Percentiles rank a stretch among this genome's conserved stretches.
Evolutionary conservation across 2,113 vertebrate species (phyloP).

Genomic region (Anser cygnoides): DNA sequence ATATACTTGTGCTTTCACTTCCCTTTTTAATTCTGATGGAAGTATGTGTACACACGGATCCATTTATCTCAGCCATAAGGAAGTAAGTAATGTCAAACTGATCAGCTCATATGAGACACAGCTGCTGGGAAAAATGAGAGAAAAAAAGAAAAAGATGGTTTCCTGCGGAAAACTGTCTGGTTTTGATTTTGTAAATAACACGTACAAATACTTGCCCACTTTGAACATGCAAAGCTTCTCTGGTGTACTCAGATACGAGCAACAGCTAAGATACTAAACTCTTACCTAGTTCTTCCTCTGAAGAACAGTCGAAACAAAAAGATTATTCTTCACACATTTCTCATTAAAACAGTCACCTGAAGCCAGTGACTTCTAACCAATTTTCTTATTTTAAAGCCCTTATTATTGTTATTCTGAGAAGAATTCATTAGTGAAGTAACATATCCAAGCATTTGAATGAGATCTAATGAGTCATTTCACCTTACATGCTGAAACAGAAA

Average conservation of each 20-base stretch:
- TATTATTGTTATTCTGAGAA: not conserved
- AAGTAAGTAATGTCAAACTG: not conserved
- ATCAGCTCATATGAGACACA: not conserved
- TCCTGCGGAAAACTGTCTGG: not conserved
- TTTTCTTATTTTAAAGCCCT: not conserved
- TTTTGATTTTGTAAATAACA: not conserved
- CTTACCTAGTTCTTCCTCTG: not conserved
- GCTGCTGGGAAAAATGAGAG: not conserved
- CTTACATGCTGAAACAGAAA: not conserved
- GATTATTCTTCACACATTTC: not conserved
- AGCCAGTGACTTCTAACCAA: not conserved
- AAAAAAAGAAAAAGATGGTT: not conserved
- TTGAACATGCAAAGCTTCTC: not conserved
- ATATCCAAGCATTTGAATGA: not conserved
- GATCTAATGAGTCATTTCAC: not conserved
- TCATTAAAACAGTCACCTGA: not conserved
- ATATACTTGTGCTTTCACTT: not conserved
- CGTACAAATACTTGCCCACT: not conserved
- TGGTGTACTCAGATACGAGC: not conserved
- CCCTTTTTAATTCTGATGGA: not conserved
- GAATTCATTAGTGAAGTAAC: not conserved
- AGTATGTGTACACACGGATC: not conserved
- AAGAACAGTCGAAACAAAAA: not conserved
- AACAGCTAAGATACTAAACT: not conserved
- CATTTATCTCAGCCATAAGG: not conserved